These are phyloP conservation scores for Drosophila setosimentum DNA, from an alignment of 2,888 invertebrate species.

Conservation along the genomic window DNA sequence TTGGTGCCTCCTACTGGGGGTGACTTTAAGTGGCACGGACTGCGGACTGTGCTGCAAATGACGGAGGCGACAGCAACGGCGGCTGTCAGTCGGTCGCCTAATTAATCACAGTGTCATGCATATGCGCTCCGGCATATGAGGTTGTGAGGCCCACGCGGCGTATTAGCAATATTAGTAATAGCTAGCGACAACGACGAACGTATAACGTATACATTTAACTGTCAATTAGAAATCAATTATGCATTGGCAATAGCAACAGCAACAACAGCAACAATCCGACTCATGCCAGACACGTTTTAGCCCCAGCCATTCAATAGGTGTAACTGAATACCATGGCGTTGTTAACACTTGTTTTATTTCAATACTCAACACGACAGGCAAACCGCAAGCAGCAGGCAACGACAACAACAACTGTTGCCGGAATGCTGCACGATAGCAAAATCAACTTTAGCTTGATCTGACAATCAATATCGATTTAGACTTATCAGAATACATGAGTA, in stretches of 20 bases:
- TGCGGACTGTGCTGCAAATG: conserved; percentile 43
- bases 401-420: conserved; percentile 9
- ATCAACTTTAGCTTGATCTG: conserved; percentile 7
- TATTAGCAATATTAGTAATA: conserved; percentile 68
- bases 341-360: conserved; percentile 56
- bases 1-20: conserved; percentile 25
- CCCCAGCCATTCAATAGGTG: conserved; percentile 32
- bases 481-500: not conserved
- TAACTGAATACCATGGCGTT: conserved; percentile 40
- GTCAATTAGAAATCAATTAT: conserved; percentile 82
- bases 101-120: conserved; percentile 79
- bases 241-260: conserved; percentile 64
- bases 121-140: conserved; percentile 53
- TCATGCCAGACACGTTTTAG: conserved; percentile 54
- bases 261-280: conserved; percentile 9
- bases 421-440: conserved; percentile 4
- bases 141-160: conserved; percentile 70
- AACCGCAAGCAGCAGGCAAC: conserved; percentile 9
- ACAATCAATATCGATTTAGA: not conserved
- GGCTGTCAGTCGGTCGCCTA: conserved; percentile 60
- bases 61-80: conserved; percentile 51
- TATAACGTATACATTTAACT: conserved; percentile 72
- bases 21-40: conserved; percentile 40
- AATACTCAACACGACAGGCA: conserved; percentile 30
- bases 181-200: conserved; percentile 20